These are phyloP conservation scores for Columba guinea DNA, from an alignment of 2,797 vertebrate genomes.

Conservation along the genomic window DNA sequence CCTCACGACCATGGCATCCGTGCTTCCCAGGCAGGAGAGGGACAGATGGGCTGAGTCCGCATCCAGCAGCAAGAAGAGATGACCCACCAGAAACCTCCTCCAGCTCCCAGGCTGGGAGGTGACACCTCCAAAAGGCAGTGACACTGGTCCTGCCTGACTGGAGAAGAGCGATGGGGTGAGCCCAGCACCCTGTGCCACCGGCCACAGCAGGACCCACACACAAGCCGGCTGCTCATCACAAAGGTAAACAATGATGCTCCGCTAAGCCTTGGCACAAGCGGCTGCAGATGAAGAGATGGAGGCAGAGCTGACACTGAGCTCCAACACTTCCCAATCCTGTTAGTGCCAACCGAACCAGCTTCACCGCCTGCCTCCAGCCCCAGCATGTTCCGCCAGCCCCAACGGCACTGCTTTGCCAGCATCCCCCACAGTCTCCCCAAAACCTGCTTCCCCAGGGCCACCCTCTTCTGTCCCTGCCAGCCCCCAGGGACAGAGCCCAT, in stretches of 20 bases:
- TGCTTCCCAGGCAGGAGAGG: neutral
- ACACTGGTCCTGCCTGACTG: neutral
- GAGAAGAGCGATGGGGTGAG: neutral
- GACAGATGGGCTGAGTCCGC: neutral
- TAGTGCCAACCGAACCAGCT: neutral
- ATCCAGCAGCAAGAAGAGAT: neutral
- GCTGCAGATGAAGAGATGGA: neutral
- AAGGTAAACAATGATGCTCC: neutral
- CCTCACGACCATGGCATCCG: accelerated
- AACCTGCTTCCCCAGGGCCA: neutral
- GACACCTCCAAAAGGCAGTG: neutral
- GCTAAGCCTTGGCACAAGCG: neutral
- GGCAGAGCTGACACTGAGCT: neutral
- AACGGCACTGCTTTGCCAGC: neutral
- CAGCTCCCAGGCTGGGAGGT: neutral
- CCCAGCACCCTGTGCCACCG: neutral
- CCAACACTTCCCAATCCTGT: neutral
- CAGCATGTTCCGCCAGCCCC: neutral
- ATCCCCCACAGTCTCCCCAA: no score
- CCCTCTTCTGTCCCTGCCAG: neutral
- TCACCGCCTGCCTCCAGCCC: neutral
- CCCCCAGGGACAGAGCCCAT: accelerated
- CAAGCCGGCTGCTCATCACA: neutral
- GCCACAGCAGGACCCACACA: accelerated
- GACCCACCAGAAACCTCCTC: conserved; percentile 21